Percentiles rank a stretch among this genome's conserved stretches.
These are phyloP conservation scores for Macrotis lagotis DNA, from an alignment of 2,113 vertebrate genomes.

Conservation along the genomic window DNA sequence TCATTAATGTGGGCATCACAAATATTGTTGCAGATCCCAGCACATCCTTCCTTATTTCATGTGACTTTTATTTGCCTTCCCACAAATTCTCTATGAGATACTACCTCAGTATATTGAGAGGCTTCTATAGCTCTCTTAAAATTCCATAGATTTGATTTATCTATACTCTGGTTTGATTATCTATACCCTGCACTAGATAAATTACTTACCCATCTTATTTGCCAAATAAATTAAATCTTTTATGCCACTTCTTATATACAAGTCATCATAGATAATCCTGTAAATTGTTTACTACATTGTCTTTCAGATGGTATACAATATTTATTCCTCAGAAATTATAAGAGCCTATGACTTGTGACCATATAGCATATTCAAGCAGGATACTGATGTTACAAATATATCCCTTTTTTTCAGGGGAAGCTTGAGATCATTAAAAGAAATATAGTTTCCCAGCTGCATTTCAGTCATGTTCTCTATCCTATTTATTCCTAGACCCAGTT, in stretches of 20 bases:
- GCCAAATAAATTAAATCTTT: not conserved
- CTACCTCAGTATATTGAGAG: not conserved
- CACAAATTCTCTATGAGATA: not conserved
- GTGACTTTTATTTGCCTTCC: not conserved
- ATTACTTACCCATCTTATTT: not conserved
- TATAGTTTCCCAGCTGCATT: not conserved
- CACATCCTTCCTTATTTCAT: not conserved
- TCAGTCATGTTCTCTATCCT: not conserved
- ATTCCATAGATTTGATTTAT: not conserved
- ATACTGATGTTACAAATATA: not conserved
- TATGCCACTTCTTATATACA: not conserved
- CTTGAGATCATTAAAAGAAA: not conserved
- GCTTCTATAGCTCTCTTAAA: not conserved
- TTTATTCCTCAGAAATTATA: not conserved
- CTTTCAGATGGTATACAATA: not conserved
- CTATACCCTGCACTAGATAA: not conserved
- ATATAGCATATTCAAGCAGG: not conserved
- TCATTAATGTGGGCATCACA: not conserved
- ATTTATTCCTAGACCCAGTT: not conserved
- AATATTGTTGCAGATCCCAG: not conserved
- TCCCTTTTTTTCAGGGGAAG: not conserved
- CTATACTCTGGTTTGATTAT: not conserved
- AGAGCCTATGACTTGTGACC: not conserved
- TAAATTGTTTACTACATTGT: not conserved
- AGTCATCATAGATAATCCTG: not conserved